Base-by-base conservation (phyloP, 2,113 vertebrate genomes). In the Amblyopsis rosae region DNA sequence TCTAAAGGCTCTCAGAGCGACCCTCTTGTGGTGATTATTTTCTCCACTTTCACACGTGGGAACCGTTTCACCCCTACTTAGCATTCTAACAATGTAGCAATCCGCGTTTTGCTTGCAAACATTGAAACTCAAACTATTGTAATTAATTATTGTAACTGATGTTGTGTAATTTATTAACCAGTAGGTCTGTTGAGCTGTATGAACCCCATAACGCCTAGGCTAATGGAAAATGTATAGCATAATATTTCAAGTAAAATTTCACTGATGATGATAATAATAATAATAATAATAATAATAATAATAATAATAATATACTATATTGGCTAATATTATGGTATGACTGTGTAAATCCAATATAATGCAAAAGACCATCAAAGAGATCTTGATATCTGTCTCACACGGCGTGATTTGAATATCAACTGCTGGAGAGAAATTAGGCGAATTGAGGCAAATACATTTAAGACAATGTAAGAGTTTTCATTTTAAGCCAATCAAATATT, bases 51-150 rank as follows among this genome's bases (percentile, higher is more conserved):
- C 79, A 89, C 87, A 89, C 88, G 86, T 90, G 90, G 87, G 91
- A 92, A 90, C 81, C 73, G 89, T 86, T 90, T 88, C 76, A 72
- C 67, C 71, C 88, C 86, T 86, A 71, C 74, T 92, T 93, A 82
- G 84, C 86, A 90, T 91, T 87, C 89, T 88, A 87, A 73, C 83
- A 82, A 80, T 86, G 89, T 87, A 83, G 78, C 76, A 65, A 72
- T 80, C 65, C 66, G 75, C 71, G 80, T 74, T 63, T 66, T 33
- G 65, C 74, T 79, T 74, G 64, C 79, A 80, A 90, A 92, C 89
- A 90, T 90, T 88, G 86, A 91, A 82, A 73, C 77, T 78, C 82
- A 84, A 77, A 70, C 76, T 65, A 51, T 6, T 41, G 35, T 41
- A 3, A 5, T 41, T 8, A 41, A 41, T 41, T 41, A 41, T 41